phyloP scores from a whole-genome alignment of 2,113 vertebrate genomes.

The Bujurquina vittata region DNA sequence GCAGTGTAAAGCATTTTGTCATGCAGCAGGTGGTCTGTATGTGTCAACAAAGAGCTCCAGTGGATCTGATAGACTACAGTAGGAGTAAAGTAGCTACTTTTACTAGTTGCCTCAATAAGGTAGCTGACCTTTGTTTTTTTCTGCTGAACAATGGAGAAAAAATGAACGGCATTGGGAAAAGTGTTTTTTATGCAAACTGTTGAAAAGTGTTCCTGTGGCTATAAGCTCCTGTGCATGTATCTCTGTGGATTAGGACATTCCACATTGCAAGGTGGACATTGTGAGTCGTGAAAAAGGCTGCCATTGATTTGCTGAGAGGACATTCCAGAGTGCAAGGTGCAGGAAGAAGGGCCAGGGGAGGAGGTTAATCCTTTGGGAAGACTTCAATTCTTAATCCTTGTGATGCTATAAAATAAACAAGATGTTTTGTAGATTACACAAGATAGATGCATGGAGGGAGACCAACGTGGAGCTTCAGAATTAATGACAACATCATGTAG shows the following conservation, averaged over 20 bases:
- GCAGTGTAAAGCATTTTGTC: constrained; percentile 52
- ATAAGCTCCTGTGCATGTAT: constrained; percentile 30
- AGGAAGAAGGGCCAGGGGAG: constrained; percentile 27
- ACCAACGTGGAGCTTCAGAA: constrained; percentile 16
- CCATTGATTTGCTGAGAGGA: constrained; percentile 59
- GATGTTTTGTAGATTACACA: constrained; percentile 1
- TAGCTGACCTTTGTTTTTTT: background rate
- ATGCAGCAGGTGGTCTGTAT: constrained; percentile 72
- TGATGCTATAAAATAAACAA: constrained; percentile 6
- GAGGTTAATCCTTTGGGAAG: constrained; percentile 37
- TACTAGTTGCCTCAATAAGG: constrained; percentile 9
- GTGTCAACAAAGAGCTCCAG: constrained; percentile 60
- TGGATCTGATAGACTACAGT: constrained; percentile 59
- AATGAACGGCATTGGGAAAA: background rate
- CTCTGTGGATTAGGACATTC: constrained; percentile 70
- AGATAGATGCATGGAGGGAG: background rate
- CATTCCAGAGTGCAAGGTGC: constrained; percentile 79
- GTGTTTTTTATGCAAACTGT: constrained; percentile 27
- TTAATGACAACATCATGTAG: constrained; percentile 30
- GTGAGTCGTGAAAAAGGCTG: constrained; percentile 34
- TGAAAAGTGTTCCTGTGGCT: constrained; percentile 54
- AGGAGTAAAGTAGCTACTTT: constrained; percentile 34
- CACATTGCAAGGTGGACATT: constrained; percentile 68
- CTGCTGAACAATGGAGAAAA: background rate
- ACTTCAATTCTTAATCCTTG: constrained; percentile 11